Conservation (phyloP, 2,113 vertebrate species). For the Ictalurus furcatus region DNA sequence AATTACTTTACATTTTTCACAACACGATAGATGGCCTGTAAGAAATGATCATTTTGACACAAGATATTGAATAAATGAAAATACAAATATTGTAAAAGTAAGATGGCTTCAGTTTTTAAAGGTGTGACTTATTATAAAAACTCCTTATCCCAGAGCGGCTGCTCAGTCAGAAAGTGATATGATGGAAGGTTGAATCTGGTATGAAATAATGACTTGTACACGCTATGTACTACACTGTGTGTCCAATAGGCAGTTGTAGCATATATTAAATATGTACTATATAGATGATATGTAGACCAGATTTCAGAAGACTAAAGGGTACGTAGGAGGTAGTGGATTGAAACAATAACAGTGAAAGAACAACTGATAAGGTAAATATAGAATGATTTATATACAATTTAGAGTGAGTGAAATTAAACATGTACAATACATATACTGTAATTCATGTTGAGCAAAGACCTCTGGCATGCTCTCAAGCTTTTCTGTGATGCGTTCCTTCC, state of each 20-base stretch:
- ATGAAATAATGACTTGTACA: slow-evolving; percentile 3
- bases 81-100: background rate
- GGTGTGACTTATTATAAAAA: background rate
- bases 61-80: background rate
- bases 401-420: no score
- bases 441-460: no score
- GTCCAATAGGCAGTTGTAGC: background rate
- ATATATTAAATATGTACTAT: no score
- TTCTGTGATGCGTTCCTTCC: no score
- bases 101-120: background rate
- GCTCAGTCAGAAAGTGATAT: background rate
- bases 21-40: background rate
- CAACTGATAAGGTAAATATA: no score
- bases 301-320: no score
- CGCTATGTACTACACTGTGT: background rate
- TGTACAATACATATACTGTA: no score
- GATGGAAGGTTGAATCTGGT: background rate
- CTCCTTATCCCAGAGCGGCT: background rate
- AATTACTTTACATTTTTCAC: background rate
- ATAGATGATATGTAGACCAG: no score
- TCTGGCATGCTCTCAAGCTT: no score
- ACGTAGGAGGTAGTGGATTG: no score
- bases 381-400: no score
- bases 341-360: no score
- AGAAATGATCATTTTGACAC: background rate